Conservation (phyloP, 2,888 invertebrate genomes). For the Noctua comes region DNA sequence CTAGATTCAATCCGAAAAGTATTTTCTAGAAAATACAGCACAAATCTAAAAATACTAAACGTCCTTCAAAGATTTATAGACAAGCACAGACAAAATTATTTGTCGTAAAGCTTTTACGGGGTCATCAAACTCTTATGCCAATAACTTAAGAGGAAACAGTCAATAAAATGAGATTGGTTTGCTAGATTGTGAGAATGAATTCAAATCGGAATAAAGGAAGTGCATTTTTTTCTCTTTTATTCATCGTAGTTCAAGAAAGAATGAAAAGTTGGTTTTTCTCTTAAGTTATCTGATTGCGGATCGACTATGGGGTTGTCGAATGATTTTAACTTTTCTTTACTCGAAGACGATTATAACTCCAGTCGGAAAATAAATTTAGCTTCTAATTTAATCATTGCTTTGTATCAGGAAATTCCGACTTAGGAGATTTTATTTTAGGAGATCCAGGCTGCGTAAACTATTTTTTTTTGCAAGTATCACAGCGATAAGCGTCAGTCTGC, state of each 20-base stretch:
- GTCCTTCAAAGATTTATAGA: slow-evolving; percentile 46
- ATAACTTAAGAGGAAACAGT: slow-evolving; percentile 60
- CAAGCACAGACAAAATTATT: slow-evolving; percentile 58
- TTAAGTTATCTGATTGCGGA: too few species aligned
- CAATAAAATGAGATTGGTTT: slow-evolving; percentile 66
- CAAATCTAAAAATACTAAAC: slow-evolving; percentile 22
- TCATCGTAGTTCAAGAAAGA: not conserved
- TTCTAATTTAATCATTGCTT: not conserved
- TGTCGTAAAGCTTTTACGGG: slow-evolving; percentile 68
- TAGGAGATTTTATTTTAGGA: not conserved
- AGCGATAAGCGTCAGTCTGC: not conserved
- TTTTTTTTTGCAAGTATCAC: not conserved
- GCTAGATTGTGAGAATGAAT: slow-evolving; percentile 50
- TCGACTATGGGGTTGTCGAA: not conserved
- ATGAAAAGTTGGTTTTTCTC: not conserved
- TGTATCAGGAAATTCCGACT: not conserved
- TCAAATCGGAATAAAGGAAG: slow-evolving; percentile 32
- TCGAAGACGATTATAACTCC: not conserved
- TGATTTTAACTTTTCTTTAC: not conserved
- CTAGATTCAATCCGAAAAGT: not conserved
- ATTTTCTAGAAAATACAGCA: slow-evolving; percentile 7
- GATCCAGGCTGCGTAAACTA: not conserved
- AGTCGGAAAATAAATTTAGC: not conserved
- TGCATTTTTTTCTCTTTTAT: slow-evolving; percentile 17
- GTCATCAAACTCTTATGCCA: slow-evolving; percentile 65